Evolutionary conservation across 2,888 invertebrate species (phyloP), one percentile per base, ranked within the genome.

Genomic region (Amphipoea oculea): DNA sequence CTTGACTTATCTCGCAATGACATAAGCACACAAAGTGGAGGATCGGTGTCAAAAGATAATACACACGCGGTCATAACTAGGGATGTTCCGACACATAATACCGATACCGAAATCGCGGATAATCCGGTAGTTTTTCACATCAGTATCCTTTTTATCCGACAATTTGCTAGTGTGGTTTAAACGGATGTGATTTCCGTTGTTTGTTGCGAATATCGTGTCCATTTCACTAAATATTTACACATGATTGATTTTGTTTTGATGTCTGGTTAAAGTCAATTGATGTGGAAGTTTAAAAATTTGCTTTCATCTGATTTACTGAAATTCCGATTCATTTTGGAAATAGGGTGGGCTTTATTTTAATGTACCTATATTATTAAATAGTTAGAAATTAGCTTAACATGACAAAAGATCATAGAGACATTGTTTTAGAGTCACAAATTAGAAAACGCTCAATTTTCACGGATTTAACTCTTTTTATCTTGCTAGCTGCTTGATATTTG

Each of bases 31-130:
- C 76, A 76, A 80, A 73, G 78, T 81, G 77, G 68, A 76, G 81
- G 74, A 86, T 84, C 68, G 78, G 79, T 83, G 84, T 81, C 79
- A 82, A 73, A 79, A 80, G 83, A 86, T 87, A 84, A 88, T 82
- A 86, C 72, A 81, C 81, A 79, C 74, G 66, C 81, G 54, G 73
- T 48, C 81, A 70, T 79, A 78, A 75, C 78, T 86, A 88, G 85
- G 71, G 88, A 79, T 82, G 86, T 77, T 5, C 65, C 62, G 5
- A 23, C 29, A n/a, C 0, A 1, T 48, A n/a, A 57, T 67, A 69
- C 29, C 70, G n/a, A 78, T 78, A 65, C 62, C 48, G 66, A 81
- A 68, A 76, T 48, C 48, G 48, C 72, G 54, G 72, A 82, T 80
- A 73, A 60, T 63, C 36, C 67, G 63, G 11, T 54, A 73, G 60